phyloP scores from a whole-genome alignment of 2,113 vertebrate species.

The Tympanuchus pallidicinctus region DNA sequence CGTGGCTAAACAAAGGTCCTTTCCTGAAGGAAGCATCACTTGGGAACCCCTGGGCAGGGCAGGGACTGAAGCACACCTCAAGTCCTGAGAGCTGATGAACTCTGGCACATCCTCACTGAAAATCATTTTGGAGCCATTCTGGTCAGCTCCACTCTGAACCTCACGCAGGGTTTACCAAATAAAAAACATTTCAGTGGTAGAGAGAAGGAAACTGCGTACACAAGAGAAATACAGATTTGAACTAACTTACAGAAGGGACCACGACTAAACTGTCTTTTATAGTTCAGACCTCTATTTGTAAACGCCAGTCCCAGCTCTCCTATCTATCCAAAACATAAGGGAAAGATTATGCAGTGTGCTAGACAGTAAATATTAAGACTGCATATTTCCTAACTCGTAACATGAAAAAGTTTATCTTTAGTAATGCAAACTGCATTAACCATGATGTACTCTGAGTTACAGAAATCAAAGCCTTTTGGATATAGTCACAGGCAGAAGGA shows the following conservation, averaged over 20 bases:
- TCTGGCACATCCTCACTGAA: background rate
- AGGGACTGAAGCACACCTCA: background rate
- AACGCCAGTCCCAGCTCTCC: background rate
- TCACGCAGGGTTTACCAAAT: background rate
- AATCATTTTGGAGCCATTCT: background rate
- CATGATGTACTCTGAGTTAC: background rate
- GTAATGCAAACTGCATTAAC: conserved; percentile 28
- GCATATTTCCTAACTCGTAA: conserved; percentile 9
- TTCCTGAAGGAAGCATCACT: background rate
- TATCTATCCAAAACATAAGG: conserved; percentile 38
- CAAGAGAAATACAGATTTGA: conserved; percentile 12
- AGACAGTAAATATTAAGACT: conserved; percentile 61
- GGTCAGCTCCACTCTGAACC: background rate
- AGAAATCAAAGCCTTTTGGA: background rate
- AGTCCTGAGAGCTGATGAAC: background rate
- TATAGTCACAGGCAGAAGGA: background rate
- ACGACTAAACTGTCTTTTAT: conserved; percentile 13
- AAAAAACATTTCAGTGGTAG: background rate
- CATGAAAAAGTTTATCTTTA: conserved; percentile 30
- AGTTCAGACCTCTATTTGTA: conserved; percentile 43
- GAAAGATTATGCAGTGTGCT: conserved; percentile 15
- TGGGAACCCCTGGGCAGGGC: background rate
- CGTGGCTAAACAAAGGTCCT: background rate
- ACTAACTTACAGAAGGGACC: background rate
- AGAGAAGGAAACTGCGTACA: background rate